phyloP scores from a whole-genome alignment of 1,140 invertebrate species.

The Formica selysi region DNA sequence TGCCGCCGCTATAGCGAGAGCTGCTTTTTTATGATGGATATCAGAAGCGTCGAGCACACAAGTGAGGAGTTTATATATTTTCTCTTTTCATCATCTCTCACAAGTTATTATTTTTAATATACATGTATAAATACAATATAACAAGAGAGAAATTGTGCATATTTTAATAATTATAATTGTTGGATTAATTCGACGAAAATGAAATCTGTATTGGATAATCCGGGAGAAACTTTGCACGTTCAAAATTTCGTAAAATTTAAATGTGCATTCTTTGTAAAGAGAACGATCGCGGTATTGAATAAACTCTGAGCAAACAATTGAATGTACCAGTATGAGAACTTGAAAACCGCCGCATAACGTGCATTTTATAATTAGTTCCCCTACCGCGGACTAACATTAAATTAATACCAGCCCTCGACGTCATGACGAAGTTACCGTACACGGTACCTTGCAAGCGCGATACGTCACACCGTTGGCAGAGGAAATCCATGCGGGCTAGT shows the following conservation, averaged over 20 bases:
- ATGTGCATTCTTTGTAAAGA: neutral
- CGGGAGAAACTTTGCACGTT: neutral
- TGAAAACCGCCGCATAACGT: constrained; percentile 18
- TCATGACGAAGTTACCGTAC: constrained; percentile 56
- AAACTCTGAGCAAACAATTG: neutral
- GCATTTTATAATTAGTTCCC: constrained; percentile 55
- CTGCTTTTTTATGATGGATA: constrained; percentile 38
- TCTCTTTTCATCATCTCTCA: neutral
- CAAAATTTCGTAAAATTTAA: neutral
- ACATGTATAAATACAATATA: neutral
- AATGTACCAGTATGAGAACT: constrained; percentile 2
- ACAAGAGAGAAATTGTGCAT: neutral
- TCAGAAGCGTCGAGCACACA: neutral
- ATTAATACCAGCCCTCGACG: constrained; percentile 58
- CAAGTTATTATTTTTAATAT: neutral
- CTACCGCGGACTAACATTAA: constrained; percentile 50
- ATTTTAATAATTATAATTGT: neutral
- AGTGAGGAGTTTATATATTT: neutral
- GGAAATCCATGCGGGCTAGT: constrained; percentile 73
- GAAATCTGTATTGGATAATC: neutral
- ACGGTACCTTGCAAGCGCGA: constrained; percentile 70
- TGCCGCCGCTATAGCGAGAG: neutral
- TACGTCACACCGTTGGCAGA: constrained; percentile 79
- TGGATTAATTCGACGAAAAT: constrained; percentile 10
- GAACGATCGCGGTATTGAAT: too few relatives aligned